Percentiles rank a stretch among this genome's conserved stretches.
These are phyloP conservation scores for Chaunax sp. DNA, from an alignment of 2,797 vertebrate genomes.

Conservation along the genomic window DNA sequence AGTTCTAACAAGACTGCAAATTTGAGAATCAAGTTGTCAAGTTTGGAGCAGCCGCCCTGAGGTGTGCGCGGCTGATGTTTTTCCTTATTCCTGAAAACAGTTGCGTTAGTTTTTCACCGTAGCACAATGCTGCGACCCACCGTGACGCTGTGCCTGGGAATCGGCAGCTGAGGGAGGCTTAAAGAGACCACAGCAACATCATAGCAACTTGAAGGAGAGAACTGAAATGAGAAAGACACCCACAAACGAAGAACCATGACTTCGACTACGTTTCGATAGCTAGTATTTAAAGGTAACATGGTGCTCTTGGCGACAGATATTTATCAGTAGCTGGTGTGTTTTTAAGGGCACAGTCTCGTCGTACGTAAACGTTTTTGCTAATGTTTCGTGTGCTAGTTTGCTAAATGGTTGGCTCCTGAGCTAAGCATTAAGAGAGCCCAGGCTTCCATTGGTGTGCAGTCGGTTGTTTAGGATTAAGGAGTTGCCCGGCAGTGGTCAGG, in stretches of 20 bases:
- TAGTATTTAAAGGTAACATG: conserved; percentile 73
- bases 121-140: conserved; percentile 44
- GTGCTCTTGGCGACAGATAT: conserved; percentile 4
- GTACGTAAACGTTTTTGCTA: conserved; percentile 48
- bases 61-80: conserved; percentile 29
- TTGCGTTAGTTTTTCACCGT: conserved; percentile 68
- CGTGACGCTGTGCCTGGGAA: conserved; percentile 73
- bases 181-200: conserved; percentile 85
- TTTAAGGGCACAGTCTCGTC: conserved; percentile 30
- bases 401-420: conserved; percentile 69
- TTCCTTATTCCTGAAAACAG: conserved; percentile 67
- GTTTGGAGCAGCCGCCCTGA: conserved; percentile 13
- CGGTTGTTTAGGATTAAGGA: conserved; percentile 83
- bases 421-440: conserved; percentile 61
- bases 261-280: conserved; percentile 56
- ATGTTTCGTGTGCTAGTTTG: conserved; percentile 63
- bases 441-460: conserved; percentile 58
- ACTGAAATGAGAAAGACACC: conserved; percentile 59
- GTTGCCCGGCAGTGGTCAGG: conserved; percentile 73
- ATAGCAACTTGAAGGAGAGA: conserved; percentile 72
- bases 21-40: conserved; percentile 4
- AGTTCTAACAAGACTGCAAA: background rate
- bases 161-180: conserved; percentile 77
- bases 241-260: conserved; percentile 66
- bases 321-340: conserved; percentile 12